Conservation (phyloP, 2,888 invertebrate genomes). For the Meloe dianella region DNA sequence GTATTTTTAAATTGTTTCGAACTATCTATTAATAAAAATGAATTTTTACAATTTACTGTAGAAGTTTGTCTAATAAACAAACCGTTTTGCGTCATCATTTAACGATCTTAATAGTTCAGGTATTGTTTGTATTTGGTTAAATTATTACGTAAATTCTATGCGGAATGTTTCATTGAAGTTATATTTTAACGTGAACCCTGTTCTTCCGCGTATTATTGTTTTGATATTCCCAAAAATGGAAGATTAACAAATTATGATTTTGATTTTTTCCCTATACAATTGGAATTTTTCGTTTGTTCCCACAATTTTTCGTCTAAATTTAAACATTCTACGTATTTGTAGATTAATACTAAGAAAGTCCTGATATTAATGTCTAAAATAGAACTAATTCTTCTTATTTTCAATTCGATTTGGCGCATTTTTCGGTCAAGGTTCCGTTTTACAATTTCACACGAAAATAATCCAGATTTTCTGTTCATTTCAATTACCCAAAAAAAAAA, state of each 20-base stretch:
- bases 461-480: too few species aligned
- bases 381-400: background rate
- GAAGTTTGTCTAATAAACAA: conserved; percentile 21
- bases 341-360: background rate
- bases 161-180: background rate
- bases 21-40: background rate
- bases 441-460: too few species aligned
- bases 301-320: background rate
- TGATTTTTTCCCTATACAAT: background rate
- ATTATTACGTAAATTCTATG: conserved; percentile 6
- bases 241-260: background rate
- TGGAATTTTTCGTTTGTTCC: too few species aligned
- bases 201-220: too few species aligned
- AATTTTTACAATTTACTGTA: conserved; percentile 18
- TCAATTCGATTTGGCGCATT: background rate
- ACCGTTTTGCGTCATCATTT: conserved; percentile 24
- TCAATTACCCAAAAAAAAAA: too few species aligned
- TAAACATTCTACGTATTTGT: background rate
- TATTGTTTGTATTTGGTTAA: conserved; percentile 10
- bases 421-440: background rate
- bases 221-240: background rate
- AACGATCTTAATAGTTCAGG: background rate
- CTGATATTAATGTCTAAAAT: background rate
- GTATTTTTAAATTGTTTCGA: background rate
- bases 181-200: too few species aligned